Conservation (phyloP, 2,797 vertebrate genomes). For the Tokudaia tokunoshimensis region DNA sequence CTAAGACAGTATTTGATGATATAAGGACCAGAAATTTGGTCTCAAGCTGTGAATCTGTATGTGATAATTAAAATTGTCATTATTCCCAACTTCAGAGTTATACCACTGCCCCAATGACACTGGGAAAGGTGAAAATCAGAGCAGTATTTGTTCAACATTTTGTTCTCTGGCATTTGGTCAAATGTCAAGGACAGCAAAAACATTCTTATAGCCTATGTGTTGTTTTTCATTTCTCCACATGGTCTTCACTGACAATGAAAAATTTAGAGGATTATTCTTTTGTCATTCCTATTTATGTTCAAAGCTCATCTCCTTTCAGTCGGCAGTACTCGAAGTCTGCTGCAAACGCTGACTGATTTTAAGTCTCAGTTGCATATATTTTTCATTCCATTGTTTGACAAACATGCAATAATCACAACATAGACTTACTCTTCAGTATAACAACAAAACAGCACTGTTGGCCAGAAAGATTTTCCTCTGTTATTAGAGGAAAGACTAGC, state of each 20-base stretch:
- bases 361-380: not conserved
- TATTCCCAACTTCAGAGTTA: not conserved
- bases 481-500: conserved; percentile 6
- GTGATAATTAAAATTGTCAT: not conserved
- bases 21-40: not conserved
- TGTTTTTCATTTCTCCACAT: not conserved
- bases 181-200: conserved; percentile 32
- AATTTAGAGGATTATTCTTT: not conserved
- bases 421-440: conserved; percentile 14
- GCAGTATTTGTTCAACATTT: not conserved
- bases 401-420: conserved; percentile 55
- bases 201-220: not conserved
- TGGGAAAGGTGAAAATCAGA: conserved; percentile 3
- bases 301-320: not conserved
- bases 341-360: not conserved
- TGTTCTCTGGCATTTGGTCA: conserved; percentile 28
- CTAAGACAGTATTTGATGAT: not conserved
- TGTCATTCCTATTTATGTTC: not conserved
- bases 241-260: conserved; percentile 45
- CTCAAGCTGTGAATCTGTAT: not conserved
- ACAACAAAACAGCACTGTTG: conserved; percentile 28
- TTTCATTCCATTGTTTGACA: conserved; percentile 64
- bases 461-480: not conserved
- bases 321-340: not conserved
- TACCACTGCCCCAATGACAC: not conserved